These are phyloP conservation scores for Cetonia aurata DNA, from an alignment of 2,888 invertebrate genomes.

Conservation along the genomic window DNA sequence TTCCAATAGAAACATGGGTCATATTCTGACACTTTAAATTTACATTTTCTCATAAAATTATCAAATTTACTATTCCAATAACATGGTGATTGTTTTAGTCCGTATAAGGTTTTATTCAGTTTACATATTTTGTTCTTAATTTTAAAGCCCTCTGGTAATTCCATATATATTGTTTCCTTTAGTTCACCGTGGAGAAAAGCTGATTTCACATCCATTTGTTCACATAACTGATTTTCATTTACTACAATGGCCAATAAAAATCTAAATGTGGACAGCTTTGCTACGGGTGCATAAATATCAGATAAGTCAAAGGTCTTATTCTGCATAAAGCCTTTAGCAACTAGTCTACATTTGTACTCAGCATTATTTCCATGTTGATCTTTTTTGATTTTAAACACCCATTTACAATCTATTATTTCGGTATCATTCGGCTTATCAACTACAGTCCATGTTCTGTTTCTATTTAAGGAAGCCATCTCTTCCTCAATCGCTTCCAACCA, in stretches of 20 bases:
- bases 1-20: too few relatives aligned
- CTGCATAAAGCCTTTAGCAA: constrained; percentile 36
- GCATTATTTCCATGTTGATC: constrained; percentile 7
- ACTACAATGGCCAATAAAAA: background rate
- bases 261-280: constrained; percentile 32
- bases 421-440: background rate
- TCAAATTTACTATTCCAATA: too few relatives aligned
- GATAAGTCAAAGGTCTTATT: constrained; percentile 8
- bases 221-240: background rate
- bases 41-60: too few relatives aligned
- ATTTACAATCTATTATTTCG: constrained; percentile 13
- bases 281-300: constrained; percentile 36
- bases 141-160: background rate
- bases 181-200: background rate
- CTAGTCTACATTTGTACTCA: constrained; percentile 36
- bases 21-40: too few relatives aligned
- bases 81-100: too few relatives aligned
- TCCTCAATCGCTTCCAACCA: background rate
- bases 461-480: background rate
- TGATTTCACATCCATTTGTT: background rate
- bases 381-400: constrained; percentile 14
- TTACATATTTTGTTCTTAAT: background rate
- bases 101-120: too few relatives aligned
- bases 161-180: constrained; percentile 4
- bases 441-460: constrained; percentile 3